Evolutionary conservation across 2,797 vertebrate species (phyloP), one percentile per base, ranked within the genome.

Genomic region (Esox masquinongy): DNA sequence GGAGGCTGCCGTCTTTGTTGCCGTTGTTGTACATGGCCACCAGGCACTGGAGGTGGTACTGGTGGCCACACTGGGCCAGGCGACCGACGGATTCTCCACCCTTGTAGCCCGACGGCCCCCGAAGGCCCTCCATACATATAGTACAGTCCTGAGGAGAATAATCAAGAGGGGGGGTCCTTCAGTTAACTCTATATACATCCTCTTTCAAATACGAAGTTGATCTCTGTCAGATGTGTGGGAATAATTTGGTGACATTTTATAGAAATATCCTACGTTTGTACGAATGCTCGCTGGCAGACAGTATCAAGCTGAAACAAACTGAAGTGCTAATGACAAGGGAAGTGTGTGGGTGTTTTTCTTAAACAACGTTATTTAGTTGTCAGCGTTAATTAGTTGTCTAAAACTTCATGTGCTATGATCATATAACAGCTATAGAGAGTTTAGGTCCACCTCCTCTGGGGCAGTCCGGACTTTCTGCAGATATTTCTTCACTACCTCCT

Each of bases 11-110:
- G 0, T 98, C 97, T 93, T 97, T 97, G 93, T 97, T 97, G 81
- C 97, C 96, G 0, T 97, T 97, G 85, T 97, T 97, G 87, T 98
- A 98, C 96, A 97, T 97, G 77, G 97, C 96, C n/a, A 97, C 95
- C 81, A 98, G 88, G 85, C 97, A 98, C 90, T 97, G 96, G 74
- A 96, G 90, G 79, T 98, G 97, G 90, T 97, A 97, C 89, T 95
- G 87, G 73, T 98, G 97, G 73, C 96, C 92, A 0, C 96, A 98
- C 76, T 95, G 92, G 53, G 94, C 90, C 71, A 98, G 93, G 73
- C 93, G 95, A 4, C 96, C 97, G 68, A 98, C 96, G 0, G 95
- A 95, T 86, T 96, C 97, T 8, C 94, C 70, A 0, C 96, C 96
- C 84, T 96, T 97, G 86, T 97, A 98, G 72, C 96, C 97, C 0